Evolutionary conservation across 2,113 vertebrate genomes (phyloP), one percentile per base, ranked within the genome.

Genomic region (Kryptolebias marmoratus): DNA sequence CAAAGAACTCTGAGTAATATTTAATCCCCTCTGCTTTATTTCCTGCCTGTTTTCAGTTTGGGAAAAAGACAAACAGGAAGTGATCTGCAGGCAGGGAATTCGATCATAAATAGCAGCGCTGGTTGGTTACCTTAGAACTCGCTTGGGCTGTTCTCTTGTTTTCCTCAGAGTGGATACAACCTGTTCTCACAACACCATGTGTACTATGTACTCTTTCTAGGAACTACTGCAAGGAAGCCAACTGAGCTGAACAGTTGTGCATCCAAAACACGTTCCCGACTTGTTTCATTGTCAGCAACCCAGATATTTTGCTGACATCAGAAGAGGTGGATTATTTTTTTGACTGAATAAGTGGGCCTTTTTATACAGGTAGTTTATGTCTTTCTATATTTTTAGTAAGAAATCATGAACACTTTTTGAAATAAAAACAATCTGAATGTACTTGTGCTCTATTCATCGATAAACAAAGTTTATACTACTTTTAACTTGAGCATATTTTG

Each of bases 101-200:
- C 0, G 14, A 80, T 88, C 80, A 73, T 91, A 90, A 91, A 92
- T 85, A 88, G 77, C 82, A 72, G 73, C 1, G 70, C 71, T 88
- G 91, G 83, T 71, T 65, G 75, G 88, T 48, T 68, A 88, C 91
- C 77, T 72, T 79, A 67, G 79, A 60, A 55, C 44, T 71, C 60
- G 39, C 69, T 79, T 64, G 62, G 42, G 55, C 65, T 44, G 30
- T 74, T 72, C 56, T 68, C 84, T 80, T 70, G 68, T 82, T 87
- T 71, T 85, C 53, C 64, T 30, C 68, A 27, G 12, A 50, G 53
- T 70, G 57, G 72, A 82, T 57, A 83, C 71, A 84, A 83, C 69
- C 63, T 80, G 83, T 89, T 85, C 83, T 67, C 28, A 71, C 75
- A 84, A 86, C 77, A 80, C 72, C 50, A 55, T 39, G 44, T 32